Evolutionary conservation across 1,140 invertebrate species (phyloP), one percentile per base, ranked within the genome.

Genomic region (Pararge aegeria): DNA sequence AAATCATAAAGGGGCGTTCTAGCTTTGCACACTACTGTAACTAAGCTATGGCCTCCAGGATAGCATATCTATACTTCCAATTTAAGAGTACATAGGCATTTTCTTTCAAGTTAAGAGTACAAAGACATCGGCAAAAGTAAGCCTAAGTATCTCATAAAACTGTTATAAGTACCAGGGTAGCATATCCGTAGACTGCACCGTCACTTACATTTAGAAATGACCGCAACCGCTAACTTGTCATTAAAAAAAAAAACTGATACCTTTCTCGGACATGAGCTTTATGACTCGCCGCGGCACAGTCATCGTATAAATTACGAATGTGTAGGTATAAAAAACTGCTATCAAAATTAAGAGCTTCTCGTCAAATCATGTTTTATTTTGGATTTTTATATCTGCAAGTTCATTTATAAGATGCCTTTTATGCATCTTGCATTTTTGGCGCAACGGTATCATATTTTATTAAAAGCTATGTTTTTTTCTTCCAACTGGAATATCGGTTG

Each of bases 211-310:
- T n/a, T n/a, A n/a, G n/a, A n/a, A n/a, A n/a, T n/a, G n/a, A n/a
- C n/a, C n/a, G 24, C 24, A 7, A 4, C 24, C 24, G 24, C 24
- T 24, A 24, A 7, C 24, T 24, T n/a, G n/a, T n/a, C n/a, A n/a
- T n/a, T n/a, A n/a, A n/a, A 65, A 61, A 58, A 61, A 61, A 68
- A 64, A 66, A 50, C n/a, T 56, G 56, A 66, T 55, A 63, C 60
- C 58, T 71, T 67, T 61, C 52, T 54, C 66, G 27, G 53, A 64
- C 63, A 68, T 66, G 58, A 60, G 13, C 61, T 66, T 67, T 61
- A 59, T 55, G 64, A 62, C 42, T 53, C 61, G 56, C 58, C 53
- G 51, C 55, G 44, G 29, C 37, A 64, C 61, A 52, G 30, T 21
- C 30, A 27, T 52, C 57, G 57, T 59, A 70, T 63, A 63, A 61